Conservation (phyloP, 2,888 invertebrate species). For the Caenorhabditis sp. region DNA sequence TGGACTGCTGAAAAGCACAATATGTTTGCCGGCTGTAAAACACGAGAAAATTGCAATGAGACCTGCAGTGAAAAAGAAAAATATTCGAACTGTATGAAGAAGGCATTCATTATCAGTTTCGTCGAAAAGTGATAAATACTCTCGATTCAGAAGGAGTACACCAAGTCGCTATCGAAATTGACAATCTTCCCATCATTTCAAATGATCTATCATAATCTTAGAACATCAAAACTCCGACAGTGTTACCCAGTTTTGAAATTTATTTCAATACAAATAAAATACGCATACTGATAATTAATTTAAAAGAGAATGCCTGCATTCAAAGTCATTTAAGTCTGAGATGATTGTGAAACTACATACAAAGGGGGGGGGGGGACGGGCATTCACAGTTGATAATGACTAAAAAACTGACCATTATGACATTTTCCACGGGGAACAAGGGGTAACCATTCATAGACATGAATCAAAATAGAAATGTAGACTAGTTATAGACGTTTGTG, state of each 20-base stretch:
- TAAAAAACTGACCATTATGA: slow-evolving; percentile 27
- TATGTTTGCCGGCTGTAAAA: too few species aligned
- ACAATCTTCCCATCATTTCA: too few species aligned
- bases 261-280: slow-evolving; percentile 12
- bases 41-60: too few species aligned
- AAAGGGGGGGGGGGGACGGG: neutral
- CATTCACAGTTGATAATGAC: slow-evolving; percentile 39
- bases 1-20: too few species aligned
- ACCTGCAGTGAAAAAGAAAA: too few species aligned
- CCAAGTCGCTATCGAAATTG: too few species aligned
- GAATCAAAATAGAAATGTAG: slow-evolving; percentile 25
- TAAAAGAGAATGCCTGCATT: slow-evolving; percentile 34
- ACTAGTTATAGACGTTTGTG: slow-evolving; percentile 2
- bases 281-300: neutral
- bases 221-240: too few species aligned
- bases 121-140: too few species aligned
- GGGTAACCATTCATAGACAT: slow-evolving; percentile 5
- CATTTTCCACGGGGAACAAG: slow-evolving; percentile 2
- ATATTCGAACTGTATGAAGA: too few species aligned
- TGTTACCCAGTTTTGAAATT: neutral
- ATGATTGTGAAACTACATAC: slow-evolving; percentile 1
- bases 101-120: too few species aligned
- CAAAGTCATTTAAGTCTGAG: slow-evolving; percentile 26
- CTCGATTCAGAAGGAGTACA: too few species aligned
- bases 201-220: too few species aligned